Percentiles rank a stretch among this genome's conserved stretches.
Evolutionary conservation across 2,797 vertebrate genomes (phyloP).

Genomic region (Labeo calbasu): DNA sequence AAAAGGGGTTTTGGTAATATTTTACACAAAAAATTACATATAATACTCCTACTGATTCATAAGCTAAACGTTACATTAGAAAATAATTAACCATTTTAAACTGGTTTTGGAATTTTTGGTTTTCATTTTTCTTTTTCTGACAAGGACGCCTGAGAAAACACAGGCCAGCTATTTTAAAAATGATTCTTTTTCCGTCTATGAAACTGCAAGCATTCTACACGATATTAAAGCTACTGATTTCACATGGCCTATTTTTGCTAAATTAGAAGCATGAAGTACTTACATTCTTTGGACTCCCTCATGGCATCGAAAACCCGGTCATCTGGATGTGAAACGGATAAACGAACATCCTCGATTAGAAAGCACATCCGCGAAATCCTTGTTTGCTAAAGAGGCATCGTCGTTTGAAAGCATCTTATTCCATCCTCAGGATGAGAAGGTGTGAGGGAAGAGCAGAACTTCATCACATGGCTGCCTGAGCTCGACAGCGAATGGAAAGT

Average conservation of each 20-base stretch:
- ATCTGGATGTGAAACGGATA: neutral
- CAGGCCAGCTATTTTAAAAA: neutral
- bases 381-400: neutral
- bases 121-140: neutral
- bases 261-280: neutral
- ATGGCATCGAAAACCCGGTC: neutral
- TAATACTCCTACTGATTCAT: neutral
- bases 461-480: slow-evolving; percentile 5
- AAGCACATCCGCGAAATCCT: slow-evolving; percentile 26
- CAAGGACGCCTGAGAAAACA: neutral
- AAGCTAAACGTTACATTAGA: neutral
- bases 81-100: neutral
- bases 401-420: slow-evolving; percentile 3
- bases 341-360: slow-evolving; percentile 28
- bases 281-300: slow-evolving; percentile 8
- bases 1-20: neutral
- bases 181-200: neutral
- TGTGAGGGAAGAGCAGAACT: slow-evolving; percentile 11
- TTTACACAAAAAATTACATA: neutral
- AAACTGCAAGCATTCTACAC: neutral
- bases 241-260: neutral
- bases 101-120: neutral
- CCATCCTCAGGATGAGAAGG: neutral
- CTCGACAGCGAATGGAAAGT: slow-evolving; percentile 26
- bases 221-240: neutral